Base-by-base conservation (phyloP, 2,888 invertebrate species). In the Agapostemon virescens region DNA sequence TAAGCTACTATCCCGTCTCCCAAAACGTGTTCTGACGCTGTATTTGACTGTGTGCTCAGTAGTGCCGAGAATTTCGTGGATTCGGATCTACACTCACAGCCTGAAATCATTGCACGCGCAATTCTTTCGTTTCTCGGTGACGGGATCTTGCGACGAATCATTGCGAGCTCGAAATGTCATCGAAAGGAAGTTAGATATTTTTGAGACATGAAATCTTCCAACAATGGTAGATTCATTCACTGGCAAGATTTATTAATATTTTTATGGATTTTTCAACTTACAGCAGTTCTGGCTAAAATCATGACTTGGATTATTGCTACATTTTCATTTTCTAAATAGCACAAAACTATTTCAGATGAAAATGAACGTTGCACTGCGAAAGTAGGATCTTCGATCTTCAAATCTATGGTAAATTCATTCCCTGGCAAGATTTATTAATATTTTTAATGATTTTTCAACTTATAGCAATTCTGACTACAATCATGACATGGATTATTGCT, bases 1-100 rank as follows among this genome's bases (percentile, higher is more conserved):
- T 76, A 80, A 80, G 82, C 84, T 82, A 63, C 58, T 38, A 2
- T 71, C 73, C 83, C 17, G 55, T 73, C 61, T 73, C 79, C 79
- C 33, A 20, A 33, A 52, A 79, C 23, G 69, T 49, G 49, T 80
- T 78, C 84, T 73, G 69, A 78, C 49, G 81, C 82, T 84, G 40
- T 84, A 74, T 82, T 68, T 61, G 30, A 74, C 64, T 85, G 82
- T 82, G 84, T 84, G 85, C 84, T 84, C 82, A 77, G 85, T 85
- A 85, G 85, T 82, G 84, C 74, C 58, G 76, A 85, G 68, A 85
- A 66, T 78, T 78, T 82, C 77, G 42, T 69, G 74, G 66, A 55
- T 83, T 77, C 71, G 73, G 26, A 30, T 58, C 26, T 64, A 66
- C 61, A 49, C 49, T 49, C 49, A 9, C 49, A 49, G 49, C n/a